Evolutionary conservation across 1,140 invertebrate genomes (phyloP).

Genomic region (Parapsyche elsis): DNA sequence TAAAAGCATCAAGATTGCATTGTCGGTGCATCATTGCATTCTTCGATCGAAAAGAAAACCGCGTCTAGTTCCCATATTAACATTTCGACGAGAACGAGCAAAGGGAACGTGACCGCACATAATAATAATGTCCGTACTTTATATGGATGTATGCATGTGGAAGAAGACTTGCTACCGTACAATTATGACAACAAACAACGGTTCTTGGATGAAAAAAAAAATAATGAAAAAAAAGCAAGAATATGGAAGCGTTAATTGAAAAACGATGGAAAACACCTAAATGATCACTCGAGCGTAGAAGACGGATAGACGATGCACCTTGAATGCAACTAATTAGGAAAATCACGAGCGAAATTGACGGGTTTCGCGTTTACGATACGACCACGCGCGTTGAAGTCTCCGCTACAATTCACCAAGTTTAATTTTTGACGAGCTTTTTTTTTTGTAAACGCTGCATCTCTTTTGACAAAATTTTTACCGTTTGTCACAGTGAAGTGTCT

Average conservation of each 20-base stretch:
- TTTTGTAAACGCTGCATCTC: too few species aligned
- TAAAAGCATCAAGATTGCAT: slow-evolving; percentile 42
- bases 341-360: slow-evolving; percentile 13
- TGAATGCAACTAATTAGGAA: slow-evolving; percentile 24
- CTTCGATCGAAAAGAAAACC: slow-evolving; percentile 44
- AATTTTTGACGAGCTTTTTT: neutral
- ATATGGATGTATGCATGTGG: neutral
- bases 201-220: slow-evolving; percentile 35
- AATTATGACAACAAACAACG: slow-evolving; percentile 33
- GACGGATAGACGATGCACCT: slow-evolving; percentile 22
- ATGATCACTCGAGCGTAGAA: slow-evolving; percentile 36
- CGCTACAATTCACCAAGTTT: neutral
- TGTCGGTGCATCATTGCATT: slow-evolving; percentile 45
- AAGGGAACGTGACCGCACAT: slow-evolving; percentile 15
- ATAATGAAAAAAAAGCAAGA: neutral
- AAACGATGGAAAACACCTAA: slow-evolving; percentile 44
- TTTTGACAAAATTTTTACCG: too few species aligned
- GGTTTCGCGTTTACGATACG: neutral
- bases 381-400: neutral
- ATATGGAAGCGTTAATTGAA: slow-evolving; percentile 9
- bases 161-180: neutral
- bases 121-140: neutral
- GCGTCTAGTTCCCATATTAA: slow-evolving; percentile 41
- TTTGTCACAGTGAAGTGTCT: too few species aligned
- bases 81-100: slow-evolving; percentile 41